Conservation (phyloP, 2,888 invertebrate genomes). For the Eumacrocentrus americanus region DNA sequence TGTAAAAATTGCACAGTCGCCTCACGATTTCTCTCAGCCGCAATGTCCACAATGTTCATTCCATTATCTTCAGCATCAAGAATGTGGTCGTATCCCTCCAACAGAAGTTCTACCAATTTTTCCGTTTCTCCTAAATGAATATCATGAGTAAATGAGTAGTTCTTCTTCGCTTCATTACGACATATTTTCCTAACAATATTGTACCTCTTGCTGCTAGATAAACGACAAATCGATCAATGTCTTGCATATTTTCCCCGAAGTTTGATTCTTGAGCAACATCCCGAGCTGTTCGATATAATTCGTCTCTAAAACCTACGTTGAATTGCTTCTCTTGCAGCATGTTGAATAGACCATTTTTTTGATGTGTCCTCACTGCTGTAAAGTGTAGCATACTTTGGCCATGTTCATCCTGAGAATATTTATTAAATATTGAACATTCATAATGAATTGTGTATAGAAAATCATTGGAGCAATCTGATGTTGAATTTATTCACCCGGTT, state of each 20-base stretch:
- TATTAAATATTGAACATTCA: not conserved
- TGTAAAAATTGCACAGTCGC: conserved; percentile 74
- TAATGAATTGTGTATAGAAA: not conserved
- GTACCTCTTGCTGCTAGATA: conserved; percentile 79
- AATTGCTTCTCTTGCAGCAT: conserved; percentile 80
- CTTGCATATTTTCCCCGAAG: conserved; percentile 77
- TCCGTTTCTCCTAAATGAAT: conserved; percentile 67
- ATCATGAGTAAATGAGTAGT: too few species aligned
- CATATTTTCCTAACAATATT: too few species aligned
- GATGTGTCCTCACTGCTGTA: conserved; percentile 82
- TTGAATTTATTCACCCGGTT: conserved; percentile 39
- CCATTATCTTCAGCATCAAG: conserved; percentile 78
- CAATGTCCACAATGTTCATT: conserved; percentile 72
- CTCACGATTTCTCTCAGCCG: conserved; percentile 71
- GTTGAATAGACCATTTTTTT: conserved; percentile 79
- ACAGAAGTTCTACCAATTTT: conserved; percentile 71
- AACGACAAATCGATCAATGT: conserved; percentile 82
- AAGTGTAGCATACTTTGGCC: conserved; percentile 90
- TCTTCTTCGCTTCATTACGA: too few species aligned
- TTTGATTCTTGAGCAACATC: conserved; percentile 84
- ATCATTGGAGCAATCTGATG: not conserved
- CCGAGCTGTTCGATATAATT: conserved; percentile 84
- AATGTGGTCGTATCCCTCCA: conserved; percentile 89
- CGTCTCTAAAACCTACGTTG: conserved; percentile 82
- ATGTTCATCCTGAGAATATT: conserved; percentile 75